These are phyloP conservation scores for Dryobota labecula DNA, from an alignment of 2,888 invertebrate species.

Conservation along the genomic window DNA sequence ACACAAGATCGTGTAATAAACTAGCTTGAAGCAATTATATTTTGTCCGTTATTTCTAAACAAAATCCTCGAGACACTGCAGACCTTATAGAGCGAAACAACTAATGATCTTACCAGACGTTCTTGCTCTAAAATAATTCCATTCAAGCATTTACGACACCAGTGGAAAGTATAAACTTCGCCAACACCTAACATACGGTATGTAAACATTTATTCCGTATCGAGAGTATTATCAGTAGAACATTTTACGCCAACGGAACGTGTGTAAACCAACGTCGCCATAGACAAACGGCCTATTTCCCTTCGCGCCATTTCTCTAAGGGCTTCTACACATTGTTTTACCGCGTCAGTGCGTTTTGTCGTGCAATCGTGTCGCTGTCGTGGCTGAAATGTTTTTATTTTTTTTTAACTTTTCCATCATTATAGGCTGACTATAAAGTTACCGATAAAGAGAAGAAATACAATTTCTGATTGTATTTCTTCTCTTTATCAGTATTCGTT, in stretches of 20 bases:
- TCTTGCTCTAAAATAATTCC: conserved; percentile 24
- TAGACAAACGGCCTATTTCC: conserved; percentile 64
- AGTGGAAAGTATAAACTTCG: conserved; percentile 27
- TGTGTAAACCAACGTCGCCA: conserved; percentile 57
- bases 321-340: conserved; percentile 22
- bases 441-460: too few species aligned
- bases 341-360: conserved; percentile 20
- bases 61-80: not conserved
- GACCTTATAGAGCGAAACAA: conserved; percentile 8
- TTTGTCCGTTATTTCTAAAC: not conserved
- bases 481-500: too few species aligned
- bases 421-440: too few species aligned
- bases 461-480: too few species aligned
- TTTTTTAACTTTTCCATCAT: too few species aligned
- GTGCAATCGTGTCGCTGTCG: not conserved
- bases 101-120: conserved; percentile 10
- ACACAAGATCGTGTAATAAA: not conserved
- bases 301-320: conserved; percentile 56
- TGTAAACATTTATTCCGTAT: conserved; percentile 49
- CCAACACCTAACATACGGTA: conserved; percentile 31
- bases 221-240: conserved; percentile 43
- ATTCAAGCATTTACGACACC: conserved; percentile 30
- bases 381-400: not conserved
- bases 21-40: not conserved
- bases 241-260: conserved; percentile 42